These are phyloP conservation scores for Drosophila lutescens DNA, from an alignment of 2,888 invertebrate genomes.

Conservation along the genomic window DNA sequence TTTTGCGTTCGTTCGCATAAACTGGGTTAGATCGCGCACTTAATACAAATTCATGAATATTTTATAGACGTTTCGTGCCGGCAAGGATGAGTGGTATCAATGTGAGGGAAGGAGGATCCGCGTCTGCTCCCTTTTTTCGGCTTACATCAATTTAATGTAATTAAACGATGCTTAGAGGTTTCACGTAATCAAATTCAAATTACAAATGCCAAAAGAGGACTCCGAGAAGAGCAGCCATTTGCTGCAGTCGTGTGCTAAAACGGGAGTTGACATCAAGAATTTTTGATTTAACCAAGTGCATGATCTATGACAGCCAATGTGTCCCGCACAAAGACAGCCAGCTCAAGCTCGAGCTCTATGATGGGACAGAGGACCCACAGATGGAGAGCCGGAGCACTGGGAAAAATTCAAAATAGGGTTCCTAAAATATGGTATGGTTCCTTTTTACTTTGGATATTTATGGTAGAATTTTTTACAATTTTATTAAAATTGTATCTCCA, in stretches of 20 bases:
- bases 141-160: constrained; percentile 63
- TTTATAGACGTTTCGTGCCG: constrained; percentile 34
- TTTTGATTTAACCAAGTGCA: constrained; percentile 78
- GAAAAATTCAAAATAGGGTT: neutral
- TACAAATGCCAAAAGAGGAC: constrained; percentile 45
- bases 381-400: constrained; percentile 28
- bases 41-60: constrained; percentile 67
- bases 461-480: too few species aligned
- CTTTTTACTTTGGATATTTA: neutral
- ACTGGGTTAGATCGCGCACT: constrained; percentile 64
- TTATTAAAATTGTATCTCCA: too few species aligned
- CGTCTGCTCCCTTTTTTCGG: constrained; percentile 8
- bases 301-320: constrained; percentile 77
- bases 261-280: constrained; percentile 71
- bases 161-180: constrained; percentile 59
- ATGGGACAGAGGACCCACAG: constrained; percentile 21
- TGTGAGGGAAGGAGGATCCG: neutral
- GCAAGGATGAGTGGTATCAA: neutral
- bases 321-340: constrained; percentile 63
- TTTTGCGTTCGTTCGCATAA: constrained; percentile 50
- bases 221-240: constrained; percentile 43
- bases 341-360: constrained; percentile 11
- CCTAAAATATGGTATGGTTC: neutral
- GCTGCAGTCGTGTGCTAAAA: constrained; percentile 68
- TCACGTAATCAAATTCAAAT: constrained; percentile 70